phyloP scores from a whole-genome alignment of 2,113 vertebrate genomes.

The Brienomyrus brachyistius region DNA sequence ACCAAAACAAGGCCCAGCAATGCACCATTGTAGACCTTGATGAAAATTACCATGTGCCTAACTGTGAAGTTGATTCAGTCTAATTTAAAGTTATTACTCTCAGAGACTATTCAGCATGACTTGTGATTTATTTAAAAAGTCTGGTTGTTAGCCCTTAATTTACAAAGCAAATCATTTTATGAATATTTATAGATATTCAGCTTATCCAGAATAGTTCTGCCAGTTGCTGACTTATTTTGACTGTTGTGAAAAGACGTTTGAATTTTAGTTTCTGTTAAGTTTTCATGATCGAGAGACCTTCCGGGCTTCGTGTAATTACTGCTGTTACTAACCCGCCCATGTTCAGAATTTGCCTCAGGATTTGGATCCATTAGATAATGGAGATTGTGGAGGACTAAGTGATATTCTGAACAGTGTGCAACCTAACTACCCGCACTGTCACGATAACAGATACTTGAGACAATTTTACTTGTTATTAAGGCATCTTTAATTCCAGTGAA shows the following conservation, averaged over 20 bases:
- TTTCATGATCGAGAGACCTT: background rate
- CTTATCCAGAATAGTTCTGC: background rate
- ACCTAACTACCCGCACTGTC: background rate
- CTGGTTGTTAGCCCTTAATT: background rate
- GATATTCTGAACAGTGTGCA: background rate
- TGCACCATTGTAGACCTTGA: background rate
- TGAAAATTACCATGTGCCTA: background rate
- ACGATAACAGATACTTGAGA: background rate
- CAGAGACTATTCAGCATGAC: background rate
- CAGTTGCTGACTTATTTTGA: background rate
- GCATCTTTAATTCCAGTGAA: background rate
- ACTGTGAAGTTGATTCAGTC: background rate
- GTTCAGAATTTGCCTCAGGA: background rate
- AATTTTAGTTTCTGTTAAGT: background rate
- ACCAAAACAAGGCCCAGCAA: background rate
- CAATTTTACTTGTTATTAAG: background rate
- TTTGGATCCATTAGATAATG: background rate
- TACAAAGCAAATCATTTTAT: background rate
- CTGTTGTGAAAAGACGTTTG: background rate
- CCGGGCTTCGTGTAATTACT: background rate
- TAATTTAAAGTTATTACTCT: background rate
- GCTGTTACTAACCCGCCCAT: conserved; percentile 5
- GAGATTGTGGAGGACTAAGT: background rate
- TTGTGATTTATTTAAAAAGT: background rate
- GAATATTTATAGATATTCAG: background rate